Base-by-base conservation (phyloP, 1,140 invertebrate species). In the Centruroides sculpturatus region DNA sequence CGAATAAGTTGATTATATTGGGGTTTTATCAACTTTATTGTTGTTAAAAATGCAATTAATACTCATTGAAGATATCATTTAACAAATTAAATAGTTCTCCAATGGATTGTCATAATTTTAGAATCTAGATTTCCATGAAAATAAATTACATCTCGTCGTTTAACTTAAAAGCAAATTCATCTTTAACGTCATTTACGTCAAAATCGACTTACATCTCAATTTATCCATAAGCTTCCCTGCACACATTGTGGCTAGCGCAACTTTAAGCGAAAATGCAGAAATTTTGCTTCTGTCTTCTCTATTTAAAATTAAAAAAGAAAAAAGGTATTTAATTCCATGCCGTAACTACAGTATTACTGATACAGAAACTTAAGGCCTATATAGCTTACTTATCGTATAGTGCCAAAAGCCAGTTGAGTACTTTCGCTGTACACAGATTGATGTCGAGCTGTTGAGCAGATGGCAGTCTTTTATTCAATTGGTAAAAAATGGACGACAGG, bases 201-300 rank as follows among this genome's bases (percentile, higher is more conserved):
- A 51, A 34, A 47, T 23, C 13, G 12, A 64, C 63, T 61, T 60
- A 64, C 63, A 98, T 83, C 93, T 81, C 65, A 98, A 81, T 77
- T 99, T 99, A 71, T 98, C 94, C 79, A 95, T 89, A 54, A 97
- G 78, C 77, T 98, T 98, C 55, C 94, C 94, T 56, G 91, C 87
- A 77, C 93, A 97, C 76, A 99, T 82, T 12, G 91, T 94, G 41
- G 92, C 91, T 51, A 98, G 73, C 1, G 92, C 92, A 55, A 98
- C 87, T 81, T 98, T 98, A 3, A 98, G 86, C n/a, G 91, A 92
- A 73, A 98, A 96, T 6, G 98, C 92, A 66, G 88, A 80, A 53
- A 98, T 87, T 76, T 89, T 88, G 56, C 92, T 89, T 53, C 85
- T 84, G 74, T 89, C 87, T 71, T 94, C 89, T 61, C 89, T 89